Evolutionary conservation across 2,797 vertebrate species (phyloP).

Genomic region (Glyptemys insculpta): DNA sequence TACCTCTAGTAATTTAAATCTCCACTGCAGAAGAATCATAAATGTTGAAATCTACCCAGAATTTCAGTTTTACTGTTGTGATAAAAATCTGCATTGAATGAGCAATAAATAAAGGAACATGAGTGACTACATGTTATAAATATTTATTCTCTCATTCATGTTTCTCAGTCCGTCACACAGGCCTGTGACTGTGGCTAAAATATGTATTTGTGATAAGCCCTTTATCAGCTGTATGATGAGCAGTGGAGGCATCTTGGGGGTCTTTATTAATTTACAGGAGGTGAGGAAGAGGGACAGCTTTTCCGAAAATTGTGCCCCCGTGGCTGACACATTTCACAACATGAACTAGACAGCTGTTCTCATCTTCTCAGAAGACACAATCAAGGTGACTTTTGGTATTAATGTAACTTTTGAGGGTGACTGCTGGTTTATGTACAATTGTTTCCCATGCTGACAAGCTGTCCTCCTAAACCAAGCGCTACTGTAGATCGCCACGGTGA

Average conservation of each 20-base stretch:
- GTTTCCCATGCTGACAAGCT: conserved; percentile 22
- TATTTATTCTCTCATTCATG: conserved; percentile 67
- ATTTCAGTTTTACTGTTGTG: conserved; percentile 56
- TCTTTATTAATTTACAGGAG: conserved; percentile 46
- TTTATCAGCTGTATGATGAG: conserved; percentile 37
- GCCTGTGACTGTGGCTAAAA: conserved; percentile 42
- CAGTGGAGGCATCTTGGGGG: conserved; percentile 9
- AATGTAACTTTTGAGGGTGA: neutral
- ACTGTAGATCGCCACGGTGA: neutral
- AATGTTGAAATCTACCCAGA: conserved; percentile 39
- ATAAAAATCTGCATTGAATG: conserved; percentile 40
- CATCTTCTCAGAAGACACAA: conserved; percentile 58
- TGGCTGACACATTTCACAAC: conserved; percentile 45
- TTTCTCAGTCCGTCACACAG: conserved; percentile 46
- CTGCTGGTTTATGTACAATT: neutral
- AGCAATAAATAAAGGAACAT: conserved; percentile 58
- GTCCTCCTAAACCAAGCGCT: conserved; percentile 12
- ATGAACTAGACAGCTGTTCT: conserved; percentile 45
- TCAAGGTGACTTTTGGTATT: conserved; percentile 45
- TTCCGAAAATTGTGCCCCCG: conserved; percentile 14
- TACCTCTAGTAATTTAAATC: conserved; percentile 52
- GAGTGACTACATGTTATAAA: conserved; percentile 60
- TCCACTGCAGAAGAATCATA: conserved; percentile 45
- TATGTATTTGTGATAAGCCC: conserved; percentile 27
- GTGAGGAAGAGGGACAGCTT: conserved; percentile 17